Conservation (phyloP, 2,888 invertebrate genomes). For the Orthonevra nobilis region DNA sequence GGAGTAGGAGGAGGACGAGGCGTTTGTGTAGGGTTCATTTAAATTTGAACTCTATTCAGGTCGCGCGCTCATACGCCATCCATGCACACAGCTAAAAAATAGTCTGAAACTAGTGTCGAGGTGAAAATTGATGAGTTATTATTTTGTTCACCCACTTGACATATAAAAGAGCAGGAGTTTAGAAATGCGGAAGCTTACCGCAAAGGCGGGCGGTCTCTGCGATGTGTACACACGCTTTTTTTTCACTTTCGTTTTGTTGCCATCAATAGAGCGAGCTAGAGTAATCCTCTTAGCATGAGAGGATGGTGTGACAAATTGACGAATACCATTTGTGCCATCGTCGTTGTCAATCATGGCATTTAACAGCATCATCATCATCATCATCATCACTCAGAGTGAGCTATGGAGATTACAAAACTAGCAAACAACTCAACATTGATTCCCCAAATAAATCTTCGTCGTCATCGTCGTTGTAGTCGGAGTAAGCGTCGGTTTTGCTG, state of each 20-base stretch:
- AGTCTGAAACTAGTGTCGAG: constrained; percentile 44
- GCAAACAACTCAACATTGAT: constrained; percentile 38
- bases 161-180: constrained; percentile 34
- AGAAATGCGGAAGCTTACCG: constrained; percentile 58
- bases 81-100: constrained; percentile 34
- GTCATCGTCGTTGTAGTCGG: constrained; percentile 6
- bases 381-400: too few species aligned
- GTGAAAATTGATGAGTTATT: constrained; percentile 57
- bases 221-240: neutral
- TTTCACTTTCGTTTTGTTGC: constrained; percentile 13
- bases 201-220: neutral
- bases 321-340: neutral
- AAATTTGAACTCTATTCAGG: constrained; percentile 80
- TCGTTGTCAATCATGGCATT: constrained; percentile 36
- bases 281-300: constrained; percentile 37
- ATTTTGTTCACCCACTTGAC: constrained; percentile 65
- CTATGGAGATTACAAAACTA: constrained; percentile 49
- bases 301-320: constrained; percentile 1
- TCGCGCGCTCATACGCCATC: constrained; percentile 78
- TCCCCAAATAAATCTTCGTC: constrained; percentile 53
- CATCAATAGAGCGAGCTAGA: neutral
- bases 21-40: constrained; percentile 44
- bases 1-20: constrained; percentile 4
- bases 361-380: constrained; percentile 7
- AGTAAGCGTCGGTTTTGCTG: constrained; percentile 11